These are phyloP conservation scores for Prosopocoilus inquinatus DNA, from an alignment of 2,888 invertebrate genomes.

Conservation along the genomic window DNA sequence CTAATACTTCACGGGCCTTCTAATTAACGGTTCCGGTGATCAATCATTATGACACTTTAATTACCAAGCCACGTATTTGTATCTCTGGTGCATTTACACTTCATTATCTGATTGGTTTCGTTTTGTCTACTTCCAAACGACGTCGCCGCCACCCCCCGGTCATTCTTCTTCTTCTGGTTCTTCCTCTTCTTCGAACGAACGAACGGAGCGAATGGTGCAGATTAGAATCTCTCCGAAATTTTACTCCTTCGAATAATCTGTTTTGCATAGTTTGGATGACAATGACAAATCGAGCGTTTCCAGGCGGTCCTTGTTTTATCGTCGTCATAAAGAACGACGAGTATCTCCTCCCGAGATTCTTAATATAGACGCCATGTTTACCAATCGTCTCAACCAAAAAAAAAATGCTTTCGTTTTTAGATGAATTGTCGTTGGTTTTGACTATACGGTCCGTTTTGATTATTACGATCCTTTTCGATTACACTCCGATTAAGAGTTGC, in stretches of 20 bases:
- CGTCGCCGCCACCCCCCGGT: background rate
- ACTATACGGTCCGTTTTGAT: too few relatives aligned
- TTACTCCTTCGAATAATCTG: background rate
- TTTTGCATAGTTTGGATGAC: conserved; percentile 2
- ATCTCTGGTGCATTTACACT: conserved; percentile 26
- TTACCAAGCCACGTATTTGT: conserved; percentile 19
- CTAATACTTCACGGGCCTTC: conserved; percentile 18
- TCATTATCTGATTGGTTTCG: conserved; percentile 34
- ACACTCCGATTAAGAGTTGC: too few relatives aligned
- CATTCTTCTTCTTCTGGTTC: too few relatives aligned
- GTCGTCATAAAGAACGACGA: too few relatives aligned
- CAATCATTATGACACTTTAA: conserved; percentile 38
- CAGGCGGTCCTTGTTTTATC: background rate
- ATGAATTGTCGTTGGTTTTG: too few relatives aligned
- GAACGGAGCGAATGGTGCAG: background rate
- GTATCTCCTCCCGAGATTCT: too few relatives aligned
- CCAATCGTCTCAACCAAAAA: too few relatives aligned
- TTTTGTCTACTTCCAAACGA: conserved; percentile 21
- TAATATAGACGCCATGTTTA: too few relatives aligned
- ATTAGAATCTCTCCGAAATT: background rate
- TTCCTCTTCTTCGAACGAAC: background rate
- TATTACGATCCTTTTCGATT: too few relatives aligned
- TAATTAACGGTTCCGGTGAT: conserved; percentile 26
- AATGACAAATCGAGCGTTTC: background rate
- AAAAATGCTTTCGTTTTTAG: too few relatives aligned